phyloP scores from a whole-genome alignment of 1,140 invertebrate species.

The Paraescarpia echinospica region DNA sequence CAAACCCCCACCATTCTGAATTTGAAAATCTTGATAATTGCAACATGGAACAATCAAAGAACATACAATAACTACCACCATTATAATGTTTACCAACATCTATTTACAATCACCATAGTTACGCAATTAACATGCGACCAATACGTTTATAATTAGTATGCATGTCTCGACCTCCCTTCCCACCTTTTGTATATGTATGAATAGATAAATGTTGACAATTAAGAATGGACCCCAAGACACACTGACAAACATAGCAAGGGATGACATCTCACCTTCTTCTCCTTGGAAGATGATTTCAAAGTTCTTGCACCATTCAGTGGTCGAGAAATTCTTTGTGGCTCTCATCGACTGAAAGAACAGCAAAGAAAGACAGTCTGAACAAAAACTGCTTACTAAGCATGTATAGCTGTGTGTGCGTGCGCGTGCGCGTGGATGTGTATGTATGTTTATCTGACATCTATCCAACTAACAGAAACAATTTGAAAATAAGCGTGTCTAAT shows the following conservation, averaged over 20 bases:
- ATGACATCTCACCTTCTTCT: conserved; percentile 73
- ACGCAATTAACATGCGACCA: neutral
- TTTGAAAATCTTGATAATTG: no score
- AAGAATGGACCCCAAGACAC: no score
- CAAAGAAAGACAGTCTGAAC: neutral
- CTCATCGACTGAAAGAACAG: conserved; percentile 62
- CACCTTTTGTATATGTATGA: no score
- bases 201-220: no score
- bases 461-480: neutral
- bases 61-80: neutral
- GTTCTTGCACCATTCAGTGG: conserved; percentile 87
- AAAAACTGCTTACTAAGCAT: neutral
- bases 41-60: neutral
- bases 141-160: no score
- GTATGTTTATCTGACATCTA: neutral
- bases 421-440: neutral
- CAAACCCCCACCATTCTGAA: neutral
- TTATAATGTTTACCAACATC: no score
- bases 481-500: neutral
- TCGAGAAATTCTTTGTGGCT: conserved; percentile 77
- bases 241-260: neutral
- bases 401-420: neutral
- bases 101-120: no score
- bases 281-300: conserved; percentile 90
- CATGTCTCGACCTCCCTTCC: no score